Evolutionary conservation across 1,140 invertebrate genomes (phyloP).

Genomic region (Lasioglossum albipes): DNA sequence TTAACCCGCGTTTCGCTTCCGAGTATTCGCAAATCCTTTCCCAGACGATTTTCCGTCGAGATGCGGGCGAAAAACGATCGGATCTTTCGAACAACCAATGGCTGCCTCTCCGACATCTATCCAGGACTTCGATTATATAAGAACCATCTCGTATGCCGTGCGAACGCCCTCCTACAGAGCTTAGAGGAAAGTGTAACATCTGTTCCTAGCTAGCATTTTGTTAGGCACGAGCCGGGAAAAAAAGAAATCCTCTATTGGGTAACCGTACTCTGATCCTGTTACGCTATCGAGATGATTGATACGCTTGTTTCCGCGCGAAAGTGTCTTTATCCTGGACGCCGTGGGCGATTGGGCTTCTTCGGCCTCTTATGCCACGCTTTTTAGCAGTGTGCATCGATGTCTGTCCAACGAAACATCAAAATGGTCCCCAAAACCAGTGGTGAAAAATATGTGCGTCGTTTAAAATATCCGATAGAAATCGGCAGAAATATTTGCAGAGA

Average conservation of each 20-base stretch:
- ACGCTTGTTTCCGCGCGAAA: no score
- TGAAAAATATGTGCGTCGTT: no score
- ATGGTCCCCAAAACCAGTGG: no score
- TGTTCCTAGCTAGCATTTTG: not conserved
- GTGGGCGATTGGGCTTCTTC: no score
- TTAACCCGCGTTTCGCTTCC: constrained; percentile 42
- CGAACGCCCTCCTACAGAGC: constrained; percentile 19
- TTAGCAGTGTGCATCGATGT: no score
- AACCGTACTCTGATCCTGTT: not conserved
- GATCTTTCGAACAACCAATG: not conserved
- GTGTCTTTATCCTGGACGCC: no score
- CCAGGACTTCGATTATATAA: constrained; percentile 9
- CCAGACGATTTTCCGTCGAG: constrained; percentile 15
- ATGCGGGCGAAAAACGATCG: not conserved
- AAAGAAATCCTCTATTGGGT: not conserved
- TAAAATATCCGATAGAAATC: no score
- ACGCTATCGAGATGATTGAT: not conserved
- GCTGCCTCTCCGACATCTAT: not conserved
- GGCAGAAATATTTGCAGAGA: no score
- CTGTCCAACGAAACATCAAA: no score
- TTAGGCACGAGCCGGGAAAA: not conserved
- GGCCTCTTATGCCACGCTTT: no score
- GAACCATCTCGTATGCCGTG: constrained; percentile 1
- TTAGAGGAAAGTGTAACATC: constrained; percentile 32
- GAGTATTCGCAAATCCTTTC: not conserved